These are phyloP conservation scores for Acrossocheilus wenchowensis DNA, from an alignment of 2,797 vertebrate species.

Conservation along the genomic window DNA sequence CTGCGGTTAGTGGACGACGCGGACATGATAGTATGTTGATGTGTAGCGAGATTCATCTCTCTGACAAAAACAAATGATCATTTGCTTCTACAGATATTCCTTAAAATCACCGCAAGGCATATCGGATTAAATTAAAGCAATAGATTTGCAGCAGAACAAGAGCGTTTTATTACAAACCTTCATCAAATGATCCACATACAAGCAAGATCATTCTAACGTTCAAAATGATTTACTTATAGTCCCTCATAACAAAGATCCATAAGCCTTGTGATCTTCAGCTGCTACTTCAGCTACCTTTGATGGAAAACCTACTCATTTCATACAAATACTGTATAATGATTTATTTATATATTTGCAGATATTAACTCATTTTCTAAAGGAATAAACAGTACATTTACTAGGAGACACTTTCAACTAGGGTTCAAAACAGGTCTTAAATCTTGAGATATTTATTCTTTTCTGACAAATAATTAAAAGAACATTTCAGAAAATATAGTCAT, in stretches of 20 bases:
- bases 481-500: not conserved
- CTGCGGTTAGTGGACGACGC: slow-evolving; percentile 19
- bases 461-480: not conserved
- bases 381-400: not conserved
- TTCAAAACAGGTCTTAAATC: not conserved
- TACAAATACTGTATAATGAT: not conserved
- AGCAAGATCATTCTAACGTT: slow-evolving; percentile 43
- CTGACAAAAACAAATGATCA: slow-evolving; percentile 27
- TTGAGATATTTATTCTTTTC: not conserved
- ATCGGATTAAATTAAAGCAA: slow-evolving; percentile 64
- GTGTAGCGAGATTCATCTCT: slow-evolving; percentile 41
- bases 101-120: slow-evolving; percentile 56
- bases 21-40: slow-evolving; percentile 51
- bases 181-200: slow-evolving; percentile 54
- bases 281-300: slow-evolving; percentile 24
- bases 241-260: slow-evolving; percentile 30
- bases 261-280: slow-evolving; percentile 14
- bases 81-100: slow-evolving; percentile 55
- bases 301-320: not conserved
- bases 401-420: not conserved
- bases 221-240: slow-evolving; percentile 29
- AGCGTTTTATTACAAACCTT: slow-evolving; percentile 63
- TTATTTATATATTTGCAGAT: not conserved
- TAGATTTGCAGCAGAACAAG: slow-evolving; percentile 60
- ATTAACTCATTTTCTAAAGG: not conserved